Base-by-base conservation (phyloP, 2,888 invertebrate species). In the Drosophila diplacantha region DNA sequence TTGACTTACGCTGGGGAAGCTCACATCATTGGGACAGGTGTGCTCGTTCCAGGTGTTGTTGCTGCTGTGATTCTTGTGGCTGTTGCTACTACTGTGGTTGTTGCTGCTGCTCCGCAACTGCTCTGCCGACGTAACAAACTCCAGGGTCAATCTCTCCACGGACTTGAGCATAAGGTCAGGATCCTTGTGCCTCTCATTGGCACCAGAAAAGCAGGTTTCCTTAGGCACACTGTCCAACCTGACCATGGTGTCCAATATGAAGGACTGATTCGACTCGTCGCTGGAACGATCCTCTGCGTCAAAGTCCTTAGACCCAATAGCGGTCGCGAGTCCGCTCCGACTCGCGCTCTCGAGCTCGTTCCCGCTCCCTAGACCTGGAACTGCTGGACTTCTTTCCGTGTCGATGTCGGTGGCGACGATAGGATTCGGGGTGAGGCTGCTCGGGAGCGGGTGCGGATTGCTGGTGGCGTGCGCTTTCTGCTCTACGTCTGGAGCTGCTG, bases 41-140 rank as follows among this genome's bases (percentile, higher is more conserved):
- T 94, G 93, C 56, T 95, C 95, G 81, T 93, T 94, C 95, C 95
- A 95, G 0, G 94, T 94, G 84, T 94, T 94, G 68, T 87, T 70
- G 32, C 39, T 67, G 22, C 35, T 62, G 16, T 49, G 52, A 35
- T 61, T 71, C 3, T 53, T 58, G 83, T 94, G 93, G 65, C 86
- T 60, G 26, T 39, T 70, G 29, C 16, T 43, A 7, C 32, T 72
- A 77, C 39, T 75, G 24, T 39, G 58, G 22, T n/a, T 47, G 7
- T 31, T 72, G 80, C 38, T 77, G 44, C 59, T 54, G 51, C 54
- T 69, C 2, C 91, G 89, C 69, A 92, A 87, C 63, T 92, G 92
- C 68, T 92, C 91, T 0, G 92, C 92, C 49, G 92, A 92, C 1
- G 91, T 91, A 1, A 93, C 92, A 43, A 92, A 87, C 71, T 92